These are phyloP conservation scores for Trachelus stipa DNA, from an alignment of 2,888 invertebrate species.

Conservation along the genomic window DNA sequence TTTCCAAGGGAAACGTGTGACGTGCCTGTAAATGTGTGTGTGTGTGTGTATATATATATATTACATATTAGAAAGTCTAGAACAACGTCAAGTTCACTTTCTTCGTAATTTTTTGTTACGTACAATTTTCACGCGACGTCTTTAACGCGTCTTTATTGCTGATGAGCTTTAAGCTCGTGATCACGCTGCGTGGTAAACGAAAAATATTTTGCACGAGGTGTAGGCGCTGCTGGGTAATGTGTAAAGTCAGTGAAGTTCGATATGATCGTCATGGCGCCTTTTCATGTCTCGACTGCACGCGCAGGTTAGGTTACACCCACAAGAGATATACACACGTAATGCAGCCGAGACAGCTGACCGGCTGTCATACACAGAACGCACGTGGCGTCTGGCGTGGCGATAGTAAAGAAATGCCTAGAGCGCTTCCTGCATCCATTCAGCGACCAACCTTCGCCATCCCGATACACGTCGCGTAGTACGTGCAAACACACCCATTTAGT, in stretches of 20 bases:
- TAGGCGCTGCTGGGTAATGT: not conserved
- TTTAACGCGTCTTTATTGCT: not conserved
- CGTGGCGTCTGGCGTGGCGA: not conserved
- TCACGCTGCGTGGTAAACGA: not conserved
- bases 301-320: not conserved
- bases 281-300: not conserved
- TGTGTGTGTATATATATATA: no score
- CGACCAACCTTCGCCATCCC: not conserved
- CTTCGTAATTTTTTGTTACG: not conserved
- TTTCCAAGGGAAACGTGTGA: not conserved
- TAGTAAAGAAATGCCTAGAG: not conserved
- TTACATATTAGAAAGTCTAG: not conserved
- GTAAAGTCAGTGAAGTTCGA: not conserved
- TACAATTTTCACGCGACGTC: not conserved
- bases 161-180: not conserved
- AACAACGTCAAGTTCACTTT: not conserved
- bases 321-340: not conserved
- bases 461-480: constrained; percentile 4
- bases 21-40: not conserved
- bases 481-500: constrained; percentile 11
- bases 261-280: not conserved
- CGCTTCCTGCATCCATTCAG: not conserved
- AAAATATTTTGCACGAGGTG: not conserved
- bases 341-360: not conserved
- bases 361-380: not conserved